Evolutionary conservation across 2,797 vertebrate genomes (phyloP).

Genomic region (Zonotrichia albicollis): DNA sequence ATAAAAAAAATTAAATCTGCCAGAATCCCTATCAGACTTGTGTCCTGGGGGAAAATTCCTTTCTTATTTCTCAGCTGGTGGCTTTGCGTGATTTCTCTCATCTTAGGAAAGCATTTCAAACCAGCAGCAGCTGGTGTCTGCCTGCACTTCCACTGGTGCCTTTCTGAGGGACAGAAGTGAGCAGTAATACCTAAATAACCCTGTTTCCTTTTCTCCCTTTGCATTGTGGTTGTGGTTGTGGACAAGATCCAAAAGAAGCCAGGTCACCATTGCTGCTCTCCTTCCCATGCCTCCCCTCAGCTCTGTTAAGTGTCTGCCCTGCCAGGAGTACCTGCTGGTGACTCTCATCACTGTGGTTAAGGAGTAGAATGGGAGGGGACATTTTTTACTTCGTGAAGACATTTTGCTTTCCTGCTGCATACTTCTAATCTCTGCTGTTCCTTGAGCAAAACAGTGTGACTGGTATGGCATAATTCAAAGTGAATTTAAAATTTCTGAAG

Average conservation of each 20-base stretch:
- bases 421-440: background rate
- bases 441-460: background rate
- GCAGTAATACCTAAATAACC: background rate
- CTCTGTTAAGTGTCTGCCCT: background rate
- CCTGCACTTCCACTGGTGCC: background rate
- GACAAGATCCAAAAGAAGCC: background rate
- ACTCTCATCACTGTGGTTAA: background rate
- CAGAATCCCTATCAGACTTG: background rate
- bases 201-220: background rate
- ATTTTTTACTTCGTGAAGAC: background rate
- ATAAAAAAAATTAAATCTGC: background rate
- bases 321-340: too few species aligned
- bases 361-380: background rate
- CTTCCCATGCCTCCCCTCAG: background rate
- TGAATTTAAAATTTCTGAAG: background rate
- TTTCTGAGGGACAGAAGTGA: background rate
- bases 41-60: background rate
- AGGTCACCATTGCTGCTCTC: background rate
- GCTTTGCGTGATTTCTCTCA: background rate
- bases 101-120: background rate
- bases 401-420: background rate
- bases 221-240: too few species aligned
- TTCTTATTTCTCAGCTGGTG: background rate
- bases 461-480: background rate
- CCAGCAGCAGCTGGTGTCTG: background rate